Evolutionary conservation across 2,113 vertebrate species (phyloP).

Genomic region (Protobothrops mucrosquamatus): DNA sequence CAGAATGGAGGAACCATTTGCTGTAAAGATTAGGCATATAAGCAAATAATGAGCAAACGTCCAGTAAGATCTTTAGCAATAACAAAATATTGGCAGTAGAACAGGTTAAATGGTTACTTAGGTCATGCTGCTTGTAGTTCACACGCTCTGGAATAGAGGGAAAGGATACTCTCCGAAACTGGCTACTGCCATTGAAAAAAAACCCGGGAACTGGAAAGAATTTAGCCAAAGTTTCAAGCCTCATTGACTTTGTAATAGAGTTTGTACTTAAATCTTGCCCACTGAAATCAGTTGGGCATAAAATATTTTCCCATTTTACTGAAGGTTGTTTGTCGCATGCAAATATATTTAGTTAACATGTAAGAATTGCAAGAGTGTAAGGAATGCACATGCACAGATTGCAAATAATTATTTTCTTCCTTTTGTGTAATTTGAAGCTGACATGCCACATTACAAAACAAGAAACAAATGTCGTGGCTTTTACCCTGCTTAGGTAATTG

Average conservation of each 20-base stretch:
- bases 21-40: background rate
- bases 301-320: background rate
- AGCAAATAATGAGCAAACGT: background rate
- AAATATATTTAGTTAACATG: background rate
- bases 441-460: background rate
- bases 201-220: background rate
- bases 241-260: background rate
- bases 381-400: background rate
- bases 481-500: background rate
- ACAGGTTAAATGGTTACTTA: background rate
- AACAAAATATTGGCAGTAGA: background rate
- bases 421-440: slow-evolving; percentile 1
- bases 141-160: background rate
- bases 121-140: background rate
- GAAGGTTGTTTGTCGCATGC: background rate
- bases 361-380: background rate
- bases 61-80: background rate
- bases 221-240: background rate
- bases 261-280: background rate
- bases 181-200: background rate
- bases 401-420: background rate
- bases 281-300: background rate
- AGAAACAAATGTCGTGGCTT: background rate
- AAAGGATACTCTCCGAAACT: background rate
- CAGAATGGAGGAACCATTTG: background rate